Conservation (phyloP, 2,888 invertebrate species). For the Amphipoea lucens region DNA sequence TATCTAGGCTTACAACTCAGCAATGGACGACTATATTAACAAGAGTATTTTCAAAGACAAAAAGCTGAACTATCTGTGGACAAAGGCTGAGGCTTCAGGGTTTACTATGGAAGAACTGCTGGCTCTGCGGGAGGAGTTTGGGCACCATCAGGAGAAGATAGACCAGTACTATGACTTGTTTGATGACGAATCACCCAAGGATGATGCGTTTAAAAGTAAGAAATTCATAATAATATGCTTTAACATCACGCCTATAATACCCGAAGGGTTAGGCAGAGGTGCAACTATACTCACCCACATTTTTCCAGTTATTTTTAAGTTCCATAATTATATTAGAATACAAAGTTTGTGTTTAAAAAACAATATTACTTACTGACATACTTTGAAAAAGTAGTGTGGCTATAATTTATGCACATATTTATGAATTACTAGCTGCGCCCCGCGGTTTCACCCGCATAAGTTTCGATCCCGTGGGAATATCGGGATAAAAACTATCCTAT, state of each 20-base stretch:
- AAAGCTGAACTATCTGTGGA: slow-evolving; percentile 96
- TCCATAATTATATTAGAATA: not conserved
- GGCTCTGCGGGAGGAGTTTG: slow-evolving; percentile 96
- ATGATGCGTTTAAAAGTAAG: slow-evolving; percentile 92
- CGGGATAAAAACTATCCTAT: too few species aligned
- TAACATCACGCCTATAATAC: not conserved
- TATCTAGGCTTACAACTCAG: slow-evolving; percentile 81
- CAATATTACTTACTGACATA: not conserved
- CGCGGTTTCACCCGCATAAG: too few species aligned
- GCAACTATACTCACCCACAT: too few species aligned
- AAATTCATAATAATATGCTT: not conserved
- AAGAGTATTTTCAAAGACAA: slow-evolving; percentile 96
- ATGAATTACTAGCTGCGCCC: too few species aligned
- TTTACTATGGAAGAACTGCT: slow-evolving; percentile 95
- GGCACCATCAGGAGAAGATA: slow-evolving; percentile 97
- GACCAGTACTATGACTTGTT: slow-evolving; percentile 96
- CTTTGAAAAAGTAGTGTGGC: not conserved
- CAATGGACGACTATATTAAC: slow-evolving; percentile 91
- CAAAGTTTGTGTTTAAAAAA: not conserved
- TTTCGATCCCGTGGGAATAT: too few species aligned
- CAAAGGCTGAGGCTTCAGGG: slow-evolving; percentile 96
- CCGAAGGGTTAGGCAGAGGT: not conserved
- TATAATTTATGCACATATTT: not conserved
- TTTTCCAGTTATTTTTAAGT: not conserved
- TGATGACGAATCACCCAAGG: slow-evolving; percentile 91